phyloP scores from a whole-genome alignment of 2,888 invertebrate species.

The Taphrorychus bicolor region DNA sequence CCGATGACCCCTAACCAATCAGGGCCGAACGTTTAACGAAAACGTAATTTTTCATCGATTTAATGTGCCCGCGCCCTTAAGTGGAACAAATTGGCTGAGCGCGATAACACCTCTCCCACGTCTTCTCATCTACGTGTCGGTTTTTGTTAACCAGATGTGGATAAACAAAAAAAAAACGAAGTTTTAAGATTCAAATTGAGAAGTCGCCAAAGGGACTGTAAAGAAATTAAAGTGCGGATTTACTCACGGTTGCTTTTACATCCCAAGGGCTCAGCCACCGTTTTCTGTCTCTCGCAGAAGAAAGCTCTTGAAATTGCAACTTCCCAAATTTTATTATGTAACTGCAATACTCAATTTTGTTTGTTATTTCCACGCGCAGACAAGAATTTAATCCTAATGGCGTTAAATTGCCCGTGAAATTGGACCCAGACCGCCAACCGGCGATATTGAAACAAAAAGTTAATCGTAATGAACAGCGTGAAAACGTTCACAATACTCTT shows the following conservation, averaged over 20 bases:
- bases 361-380: slow-evolving; percentile 29
- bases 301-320: background rate
- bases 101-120: background rate
- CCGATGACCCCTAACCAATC: slow-evolving; percentile 31
- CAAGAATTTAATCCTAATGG: slow-evolving; percentile 39
- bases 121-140: background rate
- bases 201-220: background rate
- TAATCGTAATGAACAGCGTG: slow-evolving; percentile 36
- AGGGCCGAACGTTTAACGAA: slow-evolving; percentile 10
- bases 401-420: slow-evolving; percentile 41
- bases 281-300: background rate
- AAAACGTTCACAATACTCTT: slow-evolving; percentile 28
- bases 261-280: background rate
- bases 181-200: background rate
- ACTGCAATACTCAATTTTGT: slow-evolving; percentile 17
- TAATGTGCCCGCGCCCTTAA: slow-evolving; percentile 14
- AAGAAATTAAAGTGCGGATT: background rate
- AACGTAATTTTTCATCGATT: slow-evolving; percentile 25
- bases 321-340: slow-evolving; percentile 6
- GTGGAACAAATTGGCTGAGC: slow-evolving; percentile 9
- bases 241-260: background rate
- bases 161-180: no score
- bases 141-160: background rate
- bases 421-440: slow-evolving; percentile 34
- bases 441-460: slow-evolving; percentile 39